Conservation (phyloP, 1,140 invertebrate genomes). For the Paramacrobiotus metropolitanus region DNA sequence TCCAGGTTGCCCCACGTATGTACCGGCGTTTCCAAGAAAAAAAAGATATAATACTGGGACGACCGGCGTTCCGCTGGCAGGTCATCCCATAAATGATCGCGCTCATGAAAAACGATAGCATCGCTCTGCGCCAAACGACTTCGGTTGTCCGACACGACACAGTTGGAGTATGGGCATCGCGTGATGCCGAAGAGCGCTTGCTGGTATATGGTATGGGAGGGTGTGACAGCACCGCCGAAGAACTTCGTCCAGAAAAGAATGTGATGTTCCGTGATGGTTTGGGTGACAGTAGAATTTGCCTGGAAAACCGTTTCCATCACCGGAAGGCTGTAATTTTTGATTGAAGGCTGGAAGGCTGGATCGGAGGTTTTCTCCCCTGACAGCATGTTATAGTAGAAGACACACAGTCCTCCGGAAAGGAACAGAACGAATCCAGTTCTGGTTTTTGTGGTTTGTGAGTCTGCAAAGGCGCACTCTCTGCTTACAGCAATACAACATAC, state of each 20-base stretch:
- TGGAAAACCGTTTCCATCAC: too few relatives aligned
- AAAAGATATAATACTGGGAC: not conserved
- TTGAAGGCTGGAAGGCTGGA: too few relatives aligned
- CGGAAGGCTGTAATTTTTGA: too few relatives aligned
- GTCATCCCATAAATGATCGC: not conserved
- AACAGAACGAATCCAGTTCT: too few relatives aligned
- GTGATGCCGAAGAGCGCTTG: not conserved
- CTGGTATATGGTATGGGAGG: not conserved
- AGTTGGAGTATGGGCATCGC: not conserved
- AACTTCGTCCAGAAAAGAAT: not conserved
- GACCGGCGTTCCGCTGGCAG: not conserved
- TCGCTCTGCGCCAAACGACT: not conserved
- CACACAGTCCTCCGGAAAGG: too few relatives aligned
- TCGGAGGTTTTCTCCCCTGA: too few relatives aligned
- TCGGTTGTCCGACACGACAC: not conserved
- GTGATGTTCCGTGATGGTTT: too few relatives aligned
- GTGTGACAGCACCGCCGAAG: not conserved
- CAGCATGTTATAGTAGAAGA: too few relatives aligned
- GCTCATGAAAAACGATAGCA: not conserved
- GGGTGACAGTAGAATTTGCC: too few relatives aligned
- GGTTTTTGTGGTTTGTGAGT: too few relatives aligned
- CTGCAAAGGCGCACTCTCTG: too few relatives aligned
- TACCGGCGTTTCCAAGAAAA: not conserved
- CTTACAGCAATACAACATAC: too few relatives aligned
- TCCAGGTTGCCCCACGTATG: not conserved